A percentile compares a stretch with the other conserved stretches of the same genome.
phyloP scores from a whole-genome alignment of 2,113 vertebrate genomes.

The Nycticryphes semicollaris region DNA sequence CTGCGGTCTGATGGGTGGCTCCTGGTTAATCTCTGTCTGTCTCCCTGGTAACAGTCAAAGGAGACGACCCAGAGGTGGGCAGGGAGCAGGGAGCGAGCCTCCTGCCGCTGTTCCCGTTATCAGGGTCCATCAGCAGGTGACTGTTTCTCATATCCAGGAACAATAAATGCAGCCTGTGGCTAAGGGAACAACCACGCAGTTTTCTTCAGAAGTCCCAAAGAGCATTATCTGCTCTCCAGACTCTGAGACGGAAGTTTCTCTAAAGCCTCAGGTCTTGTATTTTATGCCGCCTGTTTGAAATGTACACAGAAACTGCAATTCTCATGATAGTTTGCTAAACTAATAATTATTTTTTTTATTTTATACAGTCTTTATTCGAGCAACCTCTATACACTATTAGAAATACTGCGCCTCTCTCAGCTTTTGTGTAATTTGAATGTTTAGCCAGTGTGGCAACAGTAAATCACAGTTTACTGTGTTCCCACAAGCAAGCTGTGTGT shows the following conservation, averaged over 20 bases:
- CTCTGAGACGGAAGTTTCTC: not conserved
- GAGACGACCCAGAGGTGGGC: not conserved
- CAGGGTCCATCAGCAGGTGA: conserved; percentile 48
- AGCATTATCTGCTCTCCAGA: not conserved
- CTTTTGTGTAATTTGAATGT: not conserved
- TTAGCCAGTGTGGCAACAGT: not conserved
- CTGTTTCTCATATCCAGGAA: conserved; percentile 18
- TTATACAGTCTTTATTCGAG: not conserved
- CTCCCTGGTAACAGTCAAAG: conserved; percentile 45
- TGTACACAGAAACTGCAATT: not conserved
- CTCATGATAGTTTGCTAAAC: not conserved
- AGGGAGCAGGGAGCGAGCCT: not conserved
- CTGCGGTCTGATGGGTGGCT: conserved; percentile 20
- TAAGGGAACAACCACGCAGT: not conserved
- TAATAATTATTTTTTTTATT: not conserved
- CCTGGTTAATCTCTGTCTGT: conserved; percentile 63
- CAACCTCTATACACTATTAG: not conserved
- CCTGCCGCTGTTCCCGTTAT: conserved; percentile 22
- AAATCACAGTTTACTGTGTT: not conserved
- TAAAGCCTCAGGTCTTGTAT: not conserved
- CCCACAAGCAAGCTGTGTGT: not conserved
- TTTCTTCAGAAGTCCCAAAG: conserved; percentile 15
- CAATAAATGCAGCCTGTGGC: conserved; percentile 6
- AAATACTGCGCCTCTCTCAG: not conserved
- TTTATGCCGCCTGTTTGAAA: not conserved